Base-by-base conservation (phyloP, 1,140 invertebrate species). In the Schlechtendalia chinensis region DNA sequence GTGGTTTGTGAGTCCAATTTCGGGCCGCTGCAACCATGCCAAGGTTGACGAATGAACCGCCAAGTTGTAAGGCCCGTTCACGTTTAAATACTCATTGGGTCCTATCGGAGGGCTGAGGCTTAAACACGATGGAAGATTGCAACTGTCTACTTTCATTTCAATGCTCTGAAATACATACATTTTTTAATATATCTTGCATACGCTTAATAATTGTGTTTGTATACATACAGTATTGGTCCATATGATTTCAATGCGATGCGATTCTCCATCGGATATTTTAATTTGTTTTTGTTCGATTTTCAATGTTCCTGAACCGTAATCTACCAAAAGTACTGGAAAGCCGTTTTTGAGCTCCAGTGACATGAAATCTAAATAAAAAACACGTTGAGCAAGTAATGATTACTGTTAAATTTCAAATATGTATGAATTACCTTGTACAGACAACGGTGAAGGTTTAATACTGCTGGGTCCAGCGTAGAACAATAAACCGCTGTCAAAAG, bases 51-150 rank as follows among this genome's bases (percentile, higher is more conserved):
- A 90, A 88, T 0, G 90, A 89, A 14, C 96, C 96, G 22, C 96
- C 96, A 12, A 98, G 82, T 86, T 97, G 94, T 22, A 97, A 1
- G 95, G 94, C 0, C 93, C 90, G 85, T 96, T 96, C 0, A 96
- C 93, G 84, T 96, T 96, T 0, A 97, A 86, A 83, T 93, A 92
- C 84, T 93, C 89, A 82, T 93, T 91, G 3, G 89, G 87, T 1
- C 92, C 91, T 27, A 87, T 88, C 0, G 93, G 93, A 2, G 89
- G 89, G 17, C 88, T 89, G 6, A 93, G 86, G 82, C 89, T 90
- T 87, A 93, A 89, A 84, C 93, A 94, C 10, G 89, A 88, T 14
- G 91, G 92, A 80, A 90, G 86, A 47, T 89, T 89, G 83, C 93
- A 94, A 82, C 91, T 89, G 84, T 94, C 92, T 1, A 94, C 91